A percentile compares a stretch with the other conserved stretches of the same genome.
Conservation (phyloP, 2,888 invertebrate genomes). For the Troides oblongomaculatus region DNA sequence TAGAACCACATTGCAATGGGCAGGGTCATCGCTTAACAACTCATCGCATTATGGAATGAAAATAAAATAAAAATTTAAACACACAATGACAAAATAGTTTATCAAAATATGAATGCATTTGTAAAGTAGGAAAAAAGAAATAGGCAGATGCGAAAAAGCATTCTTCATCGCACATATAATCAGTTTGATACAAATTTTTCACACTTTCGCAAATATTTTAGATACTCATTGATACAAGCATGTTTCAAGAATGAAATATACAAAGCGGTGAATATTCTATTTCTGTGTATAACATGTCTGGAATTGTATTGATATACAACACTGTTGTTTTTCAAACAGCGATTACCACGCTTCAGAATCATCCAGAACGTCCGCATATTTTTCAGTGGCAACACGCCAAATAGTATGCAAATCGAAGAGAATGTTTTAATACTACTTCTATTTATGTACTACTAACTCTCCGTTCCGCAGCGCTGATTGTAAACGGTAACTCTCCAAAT, state of each 20-base stretch:
- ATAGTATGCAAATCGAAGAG: constrained; percentile 32
- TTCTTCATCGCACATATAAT: constrained; percentile 2
- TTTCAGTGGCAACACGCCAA: constrained; percentile 36
- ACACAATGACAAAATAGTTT: too few relatives aligned
- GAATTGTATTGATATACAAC: constrained; percentile 15
- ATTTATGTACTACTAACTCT: constrained; percentile 19
- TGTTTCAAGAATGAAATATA: neutral
- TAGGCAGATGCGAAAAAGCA: constrained; percentile 5
- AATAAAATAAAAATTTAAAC: too few relatives aligned
- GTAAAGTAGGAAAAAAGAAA: neutral
- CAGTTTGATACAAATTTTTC: too few relatives aligned
- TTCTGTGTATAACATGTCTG: neutral
- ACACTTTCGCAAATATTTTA: neutral
- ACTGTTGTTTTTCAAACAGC: constrained; percentile 8
- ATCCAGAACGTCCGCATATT: constrained; percentile 31
- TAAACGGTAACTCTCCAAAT: constrained; percentile 18
- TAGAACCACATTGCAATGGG: too few relatives aligned
- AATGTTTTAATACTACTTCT: constrained; percentile 26
- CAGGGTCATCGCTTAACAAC: too few relatives aligned
- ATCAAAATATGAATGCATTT: too few relatives aligned
- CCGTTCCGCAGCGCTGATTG: constrained; percentile 22
- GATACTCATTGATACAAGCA: neutral
- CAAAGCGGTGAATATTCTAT: neutral
- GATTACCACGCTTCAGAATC: constrained; percentile 11
- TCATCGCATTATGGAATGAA: too few relatives aligned